A percentile compares a stretch with the other conserved stretches of the same genome.
phyloP scores from a whole-genome alignment of 2,797 vertebrate species.

The Cephalopachus bancanus region DNA sequence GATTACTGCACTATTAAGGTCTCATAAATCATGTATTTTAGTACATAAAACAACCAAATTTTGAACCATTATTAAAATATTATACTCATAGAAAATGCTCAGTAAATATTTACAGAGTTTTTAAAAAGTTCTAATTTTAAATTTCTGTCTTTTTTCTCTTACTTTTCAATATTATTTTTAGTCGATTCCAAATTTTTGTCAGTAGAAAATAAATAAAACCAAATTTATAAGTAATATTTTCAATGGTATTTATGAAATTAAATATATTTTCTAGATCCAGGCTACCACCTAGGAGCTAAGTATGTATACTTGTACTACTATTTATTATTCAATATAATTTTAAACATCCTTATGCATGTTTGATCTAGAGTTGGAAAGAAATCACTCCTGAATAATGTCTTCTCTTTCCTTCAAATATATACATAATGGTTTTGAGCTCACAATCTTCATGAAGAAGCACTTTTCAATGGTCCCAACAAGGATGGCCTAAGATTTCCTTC shows the following conservation, averaged over 20 bases:
- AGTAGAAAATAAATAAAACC: background rate
- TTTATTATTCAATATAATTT: conserved; percentile 23
- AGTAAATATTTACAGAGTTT: background rate
- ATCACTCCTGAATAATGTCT: background rate
- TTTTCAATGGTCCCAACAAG: background rate
- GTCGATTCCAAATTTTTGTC: background rate
- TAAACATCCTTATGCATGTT: background rate
- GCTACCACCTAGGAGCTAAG: background rate
- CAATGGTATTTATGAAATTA: background rate
- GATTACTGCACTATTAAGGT: background rate
- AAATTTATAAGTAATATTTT: background rate
- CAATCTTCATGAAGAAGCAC: background rate
- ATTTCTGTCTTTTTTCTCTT: conserved; percentile 27
- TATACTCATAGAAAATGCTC: background rate
- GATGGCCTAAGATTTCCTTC: background rate
- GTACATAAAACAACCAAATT: background rate
- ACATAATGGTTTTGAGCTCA: background rate
- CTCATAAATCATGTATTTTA: background rate
- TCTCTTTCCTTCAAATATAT: conserved; percentile 19
- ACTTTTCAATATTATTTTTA: conserved; percentile 32
- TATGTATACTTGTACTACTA: background rate
- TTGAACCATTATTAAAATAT: conserved; percentile 10
- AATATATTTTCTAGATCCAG: background rate
- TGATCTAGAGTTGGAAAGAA: conserved; percentile 14
- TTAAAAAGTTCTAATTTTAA: conserved; percentile 37